phyloP scores from a whole-genome alignment of 2,797 vertebrate genomes.

The Notolepis coatsorum region DNA sequence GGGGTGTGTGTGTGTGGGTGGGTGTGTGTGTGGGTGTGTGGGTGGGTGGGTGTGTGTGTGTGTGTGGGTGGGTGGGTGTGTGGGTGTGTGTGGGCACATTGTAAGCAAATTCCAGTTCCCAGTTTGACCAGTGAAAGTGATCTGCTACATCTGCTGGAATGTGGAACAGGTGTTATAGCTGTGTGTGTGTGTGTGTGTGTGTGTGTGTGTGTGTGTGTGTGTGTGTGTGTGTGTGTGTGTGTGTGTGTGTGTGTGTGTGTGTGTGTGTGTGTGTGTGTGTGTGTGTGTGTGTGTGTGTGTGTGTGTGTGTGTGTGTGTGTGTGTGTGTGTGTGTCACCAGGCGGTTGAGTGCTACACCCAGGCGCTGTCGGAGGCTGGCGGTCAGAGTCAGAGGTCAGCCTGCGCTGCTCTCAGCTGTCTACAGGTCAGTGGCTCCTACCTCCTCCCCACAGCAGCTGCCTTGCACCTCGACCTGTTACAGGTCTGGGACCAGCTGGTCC shows the following conservation, averaged over 20 bases:
- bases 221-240: conserved; percentile 14
- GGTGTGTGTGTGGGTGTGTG: not conserved
- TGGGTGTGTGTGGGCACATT: conserved; percentile 10
- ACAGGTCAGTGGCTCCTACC: conserved; percentile 86
- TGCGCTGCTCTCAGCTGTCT: conserved; percentile 92
- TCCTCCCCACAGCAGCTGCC: not conserved
- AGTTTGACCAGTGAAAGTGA: not conserved
- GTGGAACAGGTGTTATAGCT: not conserved
- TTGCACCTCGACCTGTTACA: not conserved
- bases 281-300: conserved; percentile 20
- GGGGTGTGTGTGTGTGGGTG: not conserved
- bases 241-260: conserved; percentile 4
- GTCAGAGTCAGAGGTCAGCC: conserved; percentile 89
- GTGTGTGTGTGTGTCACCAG: conserved; percentile 71
- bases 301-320: conserved; percentile 18
- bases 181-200: conserved; percentile 4
- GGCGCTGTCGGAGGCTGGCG: conserved; percentile 88
- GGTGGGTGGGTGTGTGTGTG: not conserved
- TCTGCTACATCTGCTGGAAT: not conserved
- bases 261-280: conserved; percentile 18
- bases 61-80: not conserved
- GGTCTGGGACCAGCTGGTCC: not conserved
- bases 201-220: conserved; percentile 13
- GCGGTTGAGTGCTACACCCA: conserved; percentile 93
- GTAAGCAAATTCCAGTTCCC: not conserved